A percentile compares a stretch with the other conserved stretches of the same genome.
Evolutionary conservation across 37 sponge, comb jelly and placozoan species (phyloP).

Genomic region (Amphimedon queenslandica): DNA sequence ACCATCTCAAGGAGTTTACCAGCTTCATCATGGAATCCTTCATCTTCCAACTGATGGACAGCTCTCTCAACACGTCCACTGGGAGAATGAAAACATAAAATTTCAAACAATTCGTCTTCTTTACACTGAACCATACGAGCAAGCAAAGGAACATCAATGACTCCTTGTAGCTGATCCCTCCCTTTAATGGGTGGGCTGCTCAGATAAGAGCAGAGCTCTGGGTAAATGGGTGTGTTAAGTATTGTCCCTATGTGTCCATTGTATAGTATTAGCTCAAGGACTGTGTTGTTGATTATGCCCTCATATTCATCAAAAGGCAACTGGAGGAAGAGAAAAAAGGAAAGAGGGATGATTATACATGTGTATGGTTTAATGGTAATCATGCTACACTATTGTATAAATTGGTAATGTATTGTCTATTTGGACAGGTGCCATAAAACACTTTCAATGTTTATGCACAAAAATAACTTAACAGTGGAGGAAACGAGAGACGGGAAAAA

Average conservation of each 20-base stretch:
- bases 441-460: too few relatives aligned
- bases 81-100: conserved; percentile 4
- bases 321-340: not conserved
- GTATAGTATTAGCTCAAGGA: conserved; percentile 22
- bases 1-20: conserved; percentile 23
- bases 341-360: too few relatives aligned
- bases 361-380: too few relatives aligned
- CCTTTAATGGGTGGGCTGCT: not conserved
- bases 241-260: not conserved
- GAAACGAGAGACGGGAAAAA: too few relatives aligned
- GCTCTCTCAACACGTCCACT: conserved; percentile 14
- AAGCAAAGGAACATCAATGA: conserved; percentile 18
- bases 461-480: too few relatives aligned
- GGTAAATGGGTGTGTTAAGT: conserved; percentile 12
- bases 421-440: too few relatives aligned
- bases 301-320: not conserved
- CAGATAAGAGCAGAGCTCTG: conserved; percentile 11
- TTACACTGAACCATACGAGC: conserved; percentile 31
- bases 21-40: conserved; percentile 40
- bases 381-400: too few relatives aligned
- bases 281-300: not conserved
- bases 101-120: conserved; percentile 17
- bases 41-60: conserved; percentile 43
- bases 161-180: not conserved
- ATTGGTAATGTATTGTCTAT: too few relatives aligned